Conservation (phyloP, 2,113 vertebrate species). For the Poicephalus meyeri region DNA sequence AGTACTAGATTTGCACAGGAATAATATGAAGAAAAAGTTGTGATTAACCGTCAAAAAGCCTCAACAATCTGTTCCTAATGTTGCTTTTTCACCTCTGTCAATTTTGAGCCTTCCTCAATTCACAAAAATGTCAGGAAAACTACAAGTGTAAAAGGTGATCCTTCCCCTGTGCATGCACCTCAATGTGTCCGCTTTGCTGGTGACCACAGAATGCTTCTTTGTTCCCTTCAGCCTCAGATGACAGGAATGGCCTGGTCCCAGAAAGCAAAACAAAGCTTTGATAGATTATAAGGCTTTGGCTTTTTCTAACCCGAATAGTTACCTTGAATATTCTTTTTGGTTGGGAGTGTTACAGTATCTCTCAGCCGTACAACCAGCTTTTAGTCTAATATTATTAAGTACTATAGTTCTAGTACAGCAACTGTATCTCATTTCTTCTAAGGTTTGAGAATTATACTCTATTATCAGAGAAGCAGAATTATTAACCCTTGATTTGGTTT, state of each 20-base stretch:
- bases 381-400: not conserved
- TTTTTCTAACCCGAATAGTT: not conserved
- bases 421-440: not conserved
- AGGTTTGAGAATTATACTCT: not conserved
- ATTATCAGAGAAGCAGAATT: not conserved
- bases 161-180: not conserved
- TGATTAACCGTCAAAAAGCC: not conserved
- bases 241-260: not conserved
- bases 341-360: not conserved
- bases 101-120: not conserved
- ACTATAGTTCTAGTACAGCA: not conserved
- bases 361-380: not conserved
- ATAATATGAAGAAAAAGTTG: not conserved
- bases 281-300: not conserved
- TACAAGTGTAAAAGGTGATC: not conserved
- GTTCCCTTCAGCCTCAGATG: not conserved
- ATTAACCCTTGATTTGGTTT: not conserved
- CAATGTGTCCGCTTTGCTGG: rapidly evolving
- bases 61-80: not conserved
- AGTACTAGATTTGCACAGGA: not conserved
- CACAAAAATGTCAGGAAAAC: not conserved
- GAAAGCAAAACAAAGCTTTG: not conserved
- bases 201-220: not conserved
- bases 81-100: not conserved
- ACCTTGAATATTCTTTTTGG: not conserved